Evolutionary conservation across 2,888 invertebrate species (phyloP).

Genomic region (Spilarctia lutea): DNA sequence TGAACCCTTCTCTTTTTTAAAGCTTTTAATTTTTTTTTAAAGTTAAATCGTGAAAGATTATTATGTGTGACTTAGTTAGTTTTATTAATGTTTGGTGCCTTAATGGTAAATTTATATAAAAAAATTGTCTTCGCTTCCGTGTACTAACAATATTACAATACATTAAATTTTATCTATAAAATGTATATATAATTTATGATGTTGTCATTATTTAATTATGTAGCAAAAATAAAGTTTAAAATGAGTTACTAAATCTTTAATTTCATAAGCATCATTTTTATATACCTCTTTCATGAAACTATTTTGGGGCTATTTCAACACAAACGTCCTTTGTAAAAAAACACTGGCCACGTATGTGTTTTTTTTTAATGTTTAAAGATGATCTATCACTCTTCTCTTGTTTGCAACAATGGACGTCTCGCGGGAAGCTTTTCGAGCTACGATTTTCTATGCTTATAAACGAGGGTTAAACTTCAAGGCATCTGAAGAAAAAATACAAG

Average conservation of each 20-base stretch:
- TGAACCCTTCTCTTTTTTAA: background rate
- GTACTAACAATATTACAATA: slow-evolving; percentile 9
- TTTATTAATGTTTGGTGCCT: background rate
- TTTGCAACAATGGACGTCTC: no score
- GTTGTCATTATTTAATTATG: slow-evolving; percentile 47
- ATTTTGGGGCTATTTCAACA: no score
- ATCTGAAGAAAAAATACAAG: no score
- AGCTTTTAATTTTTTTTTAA: background rate
- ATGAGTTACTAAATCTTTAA: slow-evolving; percentile 43
- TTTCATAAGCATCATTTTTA: slow-evolving; percentile 1
- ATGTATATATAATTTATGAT: slow-evolving; percentile 50
- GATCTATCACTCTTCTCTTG: no score
- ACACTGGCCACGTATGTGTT: no score
- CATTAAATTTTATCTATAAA: slow-evolving; percentile 10
- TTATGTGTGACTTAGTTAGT: background rate
- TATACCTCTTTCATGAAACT: no score
- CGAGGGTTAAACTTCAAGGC: no score
- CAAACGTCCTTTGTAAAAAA: no score
- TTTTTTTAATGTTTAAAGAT: no score
- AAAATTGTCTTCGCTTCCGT: background rate
- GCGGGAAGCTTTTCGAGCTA: no score
- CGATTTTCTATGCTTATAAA: no score
- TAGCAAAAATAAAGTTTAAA: slow-evolving; percentile 55
- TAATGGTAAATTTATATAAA: background rate
- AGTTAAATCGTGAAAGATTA: background rate